Percentiles rank a stretch among this genome's conserved stretches.
These are phyloP conservation scores for Oenanthe melanoleuca DNA, from an alignment of 2,113 vertebrate genomes.

Conservation along the genomic window DNA sequence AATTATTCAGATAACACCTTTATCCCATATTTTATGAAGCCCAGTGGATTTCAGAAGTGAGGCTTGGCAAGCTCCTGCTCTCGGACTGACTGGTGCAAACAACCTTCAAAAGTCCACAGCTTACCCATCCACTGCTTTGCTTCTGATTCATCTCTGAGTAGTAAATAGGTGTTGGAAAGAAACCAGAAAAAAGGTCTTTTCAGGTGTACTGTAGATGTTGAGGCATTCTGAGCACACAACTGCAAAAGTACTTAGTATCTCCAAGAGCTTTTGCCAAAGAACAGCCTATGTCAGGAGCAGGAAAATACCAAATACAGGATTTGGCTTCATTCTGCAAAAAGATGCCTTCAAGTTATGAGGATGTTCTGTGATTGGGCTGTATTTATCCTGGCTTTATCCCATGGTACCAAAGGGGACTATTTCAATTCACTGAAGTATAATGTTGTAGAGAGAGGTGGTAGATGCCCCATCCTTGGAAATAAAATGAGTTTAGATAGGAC, in stretches of 20 bases:
- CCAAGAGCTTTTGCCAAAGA: neutral
- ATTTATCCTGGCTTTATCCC: neutral
- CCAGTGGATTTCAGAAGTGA: neutral
- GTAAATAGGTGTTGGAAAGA: neutral
- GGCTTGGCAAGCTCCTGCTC: neutral
- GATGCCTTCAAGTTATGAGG: neutral
- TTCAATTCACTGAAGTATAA: neutral
- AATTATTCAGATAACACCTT: neutral
- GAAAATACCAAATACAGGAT: neutral
- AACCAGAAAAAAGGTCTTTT: neutral
- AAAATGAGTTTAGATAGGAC: neutral
- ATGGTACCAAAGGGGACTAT: accelerated
- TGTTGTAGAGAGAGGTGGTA: neutral
- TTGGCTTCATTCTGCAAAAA: neutral
- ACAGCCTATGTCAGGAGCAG: neutral
- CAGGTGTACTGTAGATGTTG: neutral
- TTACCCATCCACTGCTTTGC: neutral
- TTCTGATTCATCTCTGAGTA: neutral
- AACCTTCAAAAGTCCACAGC: neutral
- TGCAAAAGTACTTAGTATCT: neutral
- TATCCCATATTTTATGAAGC: neutral
- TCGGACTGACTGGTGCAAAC: neutral
- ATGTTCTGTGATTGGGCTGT: accelerated
- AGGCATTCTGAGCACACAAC: neutral
- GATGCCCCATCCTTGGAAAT: neutral